Evolutionary conservation across 2,113 vertebrate genomes (phyloP).

Genomic region (Ochotona princeps): DNA sequence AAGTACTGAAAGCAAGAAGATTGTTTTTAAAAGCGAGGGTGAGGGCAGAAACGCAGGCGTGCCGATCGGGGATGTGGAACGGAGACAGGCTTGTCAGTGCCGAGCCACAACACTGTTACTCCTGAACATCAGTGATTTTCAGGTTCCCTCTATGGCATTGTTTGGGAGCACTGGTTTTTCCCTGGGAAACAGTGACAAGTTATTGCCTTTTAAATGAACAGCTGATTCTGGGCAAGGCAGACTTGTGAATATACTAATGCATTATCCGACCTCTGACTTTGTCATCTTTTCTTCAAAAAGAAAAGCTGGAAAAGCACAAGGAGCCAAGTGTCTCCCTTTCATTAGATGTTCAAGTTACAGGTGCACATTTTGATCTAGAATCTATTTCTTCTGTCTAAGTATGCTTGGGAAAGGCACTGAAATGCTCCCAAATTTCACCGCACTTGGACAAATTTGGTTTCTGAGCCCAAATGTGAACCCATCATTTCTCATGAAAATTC

Average conservation of each 20-base stretch:
- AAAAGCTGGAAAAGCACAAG: background rate
- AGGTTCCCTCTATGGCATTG: background rate
- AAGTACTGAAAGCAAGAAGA: slow-evolving; percentile 20
- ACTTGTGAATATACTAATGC: background rate
- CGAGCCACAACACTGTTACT: background rate
- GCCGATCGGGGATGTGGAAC: background rate
- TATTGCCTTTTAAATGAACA: slow-evolving; percentile 39
- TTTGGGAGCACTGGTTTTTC: background rate
- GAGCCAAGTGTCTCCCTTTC: background rate
- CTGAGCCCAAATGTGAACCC: background rate
- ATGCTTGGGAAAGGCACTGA: background rate
- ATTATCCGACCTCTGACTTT: background rate
- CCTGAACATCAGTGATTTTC: background rate
- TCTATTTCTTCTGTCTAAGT: slow-evolving; percentile 5
- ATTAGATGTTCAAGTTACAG: background rate
- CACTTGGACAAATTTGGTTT: background rate
- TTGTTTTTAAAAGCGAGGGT: slow-evolving; percentile 26
- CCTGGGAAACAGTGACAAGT: slow-evolving; percentile 9
- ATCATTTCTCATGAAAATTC: slow-evolving; percentile 55
- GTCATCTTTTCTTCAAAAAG: background rate
- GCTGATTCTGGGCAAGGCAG: background rate
- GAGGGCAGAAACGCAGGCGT: background rate
- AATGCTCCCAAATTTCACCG: background rate
- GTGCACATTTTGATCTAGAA: background rate
- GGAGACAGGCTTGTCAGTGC: background rate